phyloP scores from a whole-genome alignment of 2,888 invertebrate genomes.

The Drosophila flavopinicola region DNA sequence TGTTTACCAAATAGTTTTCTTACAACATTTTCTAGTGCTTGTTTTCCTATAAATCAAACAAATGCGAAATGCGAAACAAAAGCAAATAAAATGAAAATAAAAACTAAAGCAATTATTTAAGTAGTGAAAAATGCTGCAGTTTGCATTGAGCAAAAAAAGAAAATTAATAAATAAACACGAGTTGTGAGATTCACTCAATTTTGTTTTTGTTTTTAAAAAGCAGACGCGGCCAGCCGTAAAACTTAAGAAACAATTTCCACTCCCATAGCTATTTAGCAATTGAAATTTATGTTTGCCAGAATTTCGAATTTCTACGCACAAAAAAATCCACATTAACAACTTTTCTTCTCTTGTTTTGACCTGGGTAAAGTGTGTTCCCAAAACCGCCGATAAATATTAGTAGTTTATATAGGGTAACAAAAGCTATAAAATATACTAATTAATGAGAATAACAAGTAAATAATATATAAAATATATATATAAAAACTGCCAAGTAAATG shows the following conservation, averaged over 20 bases:
- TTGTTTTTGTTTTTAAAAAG: conserved; percentile 7
- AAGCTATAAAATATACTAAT: conserved; percentile 37
- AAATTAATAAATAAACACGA: conserved; percentile 34
- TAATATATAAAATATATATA: conserved; percentile 22
- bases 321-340: conserved; percentile 34
- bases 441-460: conserved; percentile 35
- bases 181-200: conserved; percentile 56
- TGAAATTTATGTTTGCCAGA: conserved; percentile 10
- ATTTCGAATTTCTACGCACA: conserved; percentile 58
- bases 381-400: conserved; percentile 80
- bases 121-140: conserved; percentile 69
- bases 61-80: conserved; percentile 26
- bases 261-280: conserved; percentile 21
- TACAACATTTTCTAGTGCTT: conserved; percentile 65
- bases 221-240: conserved; percentile 41
- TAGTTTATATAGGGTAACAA: conserved; percentile 75
- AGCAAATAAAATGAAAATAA: conserved; percentile 8
- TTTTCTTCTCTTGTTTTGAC: conserved; percentile 34
- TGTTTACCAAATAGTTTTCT: conserved; percentile 60
- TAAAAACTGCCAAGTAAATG: conserved; percentile 73
- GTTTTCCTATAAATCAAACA: conserved; percentile 67
- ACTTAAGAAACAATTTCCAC: conserved; percentile 14
- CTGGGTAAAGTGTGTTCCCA: conserved; percentile 76
- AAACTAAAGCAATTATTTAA: conserved; percentile 63
- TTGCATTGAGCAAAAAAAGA: conserved; percentile 43